A percentile compares a stretch with the other conserved stretches of the same genome.
These are phyloP conservation scores for Dicentrarchus labrax DNA, from an alignment of 2,113 vertebrate species.

Conservation along the genomic window DNA sequence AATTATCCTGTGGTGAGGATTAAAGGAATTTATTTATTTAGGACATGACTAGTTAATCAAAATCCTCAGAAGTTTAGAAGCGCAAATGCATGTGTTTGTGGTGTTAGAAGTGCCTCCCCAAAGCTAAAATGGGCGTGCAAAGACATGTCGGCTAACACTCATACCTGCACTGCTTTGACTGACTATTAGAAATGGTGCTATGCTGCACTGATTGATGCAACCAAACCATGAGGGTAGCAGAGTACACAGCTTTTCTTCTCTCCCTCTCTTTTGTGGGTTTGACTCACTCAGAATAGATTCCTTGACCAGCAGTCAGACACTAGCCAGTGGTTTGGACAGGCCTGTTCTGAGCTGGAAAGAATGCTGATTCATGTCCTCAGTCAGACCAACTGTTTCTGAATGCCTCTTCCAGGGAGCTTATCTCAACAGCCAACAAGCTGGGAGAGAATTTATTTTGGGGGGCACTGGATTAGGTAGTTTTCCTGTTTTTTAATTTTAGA, in stretches of 20 bases:
- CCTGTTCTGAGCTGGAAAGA: conserved; percentile 55
- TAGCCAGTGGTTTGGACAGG: conserved; percentile 45
- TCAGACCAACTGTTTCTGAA: conserved; percentile 39
- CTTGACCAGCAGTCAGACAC: conserved; percentile 48
- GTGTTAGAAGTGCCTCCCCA: conserved; percentile 20
- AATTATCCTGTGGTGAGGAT: not conserved
- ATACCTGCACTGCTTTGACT: conserved; percentile 15
- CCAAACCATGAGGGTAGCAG: conserved; percentile 20
- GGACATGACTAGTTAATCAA: not conserved
- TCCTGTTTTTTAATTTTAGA: too few species aligned
- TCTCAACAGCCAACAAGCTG: conserved; percentile 38
- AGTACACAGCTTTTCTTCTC: not conserved
- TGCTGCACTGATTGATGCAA: conserved; percentile 1
- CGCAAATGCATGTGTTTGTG: not conserved
- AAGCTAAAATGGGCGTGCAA: conserved; percentile 36
- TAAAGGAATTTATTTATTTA: not conserved
- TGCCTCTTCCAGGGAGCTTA: conserved; percentile 26
- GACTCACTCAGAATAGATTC: conserved; percentile 50
- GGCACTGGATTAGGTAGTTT: not conserved
- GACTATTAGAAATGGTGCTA: conserved; percentile 13
- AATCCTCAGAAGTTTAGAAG: not conserved
- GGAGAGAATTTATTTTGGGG: not conserved
- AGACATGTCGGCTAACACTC: conserved; percentile 44
- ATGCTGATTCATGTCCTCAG: conserved; percentile 61
- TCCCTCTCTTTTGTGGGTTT: conserved; percentile 25